Evolutionary conservation across 2,113 vertebrate genomes (phyloP), one percentile per base, ranked within the genome.

Genomic region (Podarcis cretensis): DNA sequence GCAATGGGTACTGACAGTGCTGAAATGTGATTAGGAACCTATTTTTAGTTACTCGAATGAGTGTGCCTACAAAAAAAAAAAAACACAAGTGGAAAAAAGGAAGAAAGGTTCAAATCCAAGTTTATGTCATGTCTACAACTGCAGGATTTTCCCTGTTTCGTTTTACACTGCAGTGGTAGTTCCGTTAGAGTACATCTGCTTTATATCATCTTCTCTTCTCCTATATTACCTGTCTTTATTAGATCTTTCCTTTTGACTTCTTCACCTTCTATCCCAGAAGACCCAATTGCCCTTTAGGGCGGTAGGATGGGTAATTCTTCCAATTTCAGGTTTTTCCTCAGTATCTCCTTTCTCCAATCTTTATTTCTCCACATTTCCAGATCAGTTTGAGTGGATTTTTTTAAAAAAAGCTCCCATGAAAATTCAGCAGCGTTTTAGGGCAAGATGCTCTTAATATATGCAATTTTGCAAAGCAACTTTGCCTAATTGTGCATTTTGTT

Each of bases 1-100:
- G 86, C 69, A 83, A 82, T 66, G 91, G 89, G 92, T 90, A 94
- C 0, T n/a, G 87, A 73, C 2, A 5, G 79, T 68, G 37, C 2
- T 83, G 63, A 54, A 87, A 59, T 40, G 92, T 6, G 48, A 73
- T 93, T 32, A 85, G 82, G 69, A 6, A 65, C 68, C 13, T 75
- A 0, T 91, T 85, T 89, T 48, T n/a, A 1, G 84, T 1, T 89
- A 25, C 30, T 78, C 48, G 81, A 5, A 37, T 32, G 25, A 93
- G 68, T 32, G 6, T 0, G 4, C 68, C 25, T 84, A 16, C 78
- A 75, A 35, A 88, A 57, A 78, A 0, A n/a, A 21, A 65, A 83
- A 75, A 25, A 88, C n/a, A n/a, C 65, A 81, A 0, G 30, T 20
- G 6, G 1, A 76, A 87, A 77, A 3, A 5, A 87, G 43, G 1